Evolutionary conservation across 2,888 invertebrate genomes (phyloP).

Genomic region (Apomyelois bistriatella): DNA sequence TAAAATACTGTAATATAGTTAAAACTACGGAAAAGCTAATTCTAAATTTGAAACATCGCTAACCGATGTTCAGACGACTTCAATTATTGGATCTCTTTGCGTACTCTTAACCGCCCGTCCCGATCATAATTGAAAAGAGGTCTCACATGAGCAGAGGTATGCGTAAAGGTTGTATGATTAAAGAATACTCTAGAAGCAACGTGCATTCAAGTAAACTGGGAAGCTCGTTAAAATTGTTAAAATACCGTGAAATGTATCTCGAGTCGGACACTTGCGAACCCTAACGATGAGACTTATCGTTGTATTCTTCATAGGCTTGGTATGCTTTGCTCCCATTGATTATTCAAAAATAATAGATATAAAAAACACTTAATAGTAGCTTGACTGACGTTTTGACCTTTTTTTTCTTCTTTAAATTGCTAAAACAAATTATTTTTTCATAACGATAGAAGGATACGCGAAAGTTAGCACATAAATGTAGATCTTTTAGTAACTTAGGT

Average conservation of each 20-base stretch:
- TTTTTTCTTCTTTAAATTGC: too few relatives aligned
- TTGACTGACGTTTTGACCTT: too few relatives aligned
- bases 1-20: too few relatives aligned
- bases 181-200: slow-evolving; percentile 46
- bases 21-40: too few relatives aligned
- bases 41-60: background rate
- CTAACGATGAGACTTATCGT: slow-evolving; percentile 46
- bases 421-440: too few relatives aligned
- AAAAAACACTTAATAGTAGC: too few relatives aligned
- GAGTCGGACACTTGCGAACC: slow-evolving; percentile 60
- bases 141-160: slow-evolving; percentile 11
- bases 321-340: background rate
- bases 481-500: too few relatives aligned
- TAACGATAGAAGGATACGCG: too few relatives aligned
- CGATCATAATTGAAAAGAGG: slow-evolving; percentile 9
- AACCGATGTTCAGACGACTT: background rate
- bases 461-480: too few relatives aligned
- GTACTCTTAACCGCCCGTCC: slow-evolving; percentile 1
- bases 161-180: slow-evolving; percentile 36
- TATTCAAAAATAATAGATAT: too few relatives aligned
- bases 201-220: slow-evolving; percentile 69
- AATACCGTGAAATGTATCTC: slow-evolving; percentile 76
- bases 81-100: slow-evolving; percentile 6
- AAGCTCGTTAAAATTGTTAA: slow-evolving; percentile 78
- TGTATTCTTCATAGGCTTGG: slow-evolving; percentile 13